phyloP scores from a whole-genome alignment of 2,113 vertebrate species.

The Pteruthius melanotis region DNA sequence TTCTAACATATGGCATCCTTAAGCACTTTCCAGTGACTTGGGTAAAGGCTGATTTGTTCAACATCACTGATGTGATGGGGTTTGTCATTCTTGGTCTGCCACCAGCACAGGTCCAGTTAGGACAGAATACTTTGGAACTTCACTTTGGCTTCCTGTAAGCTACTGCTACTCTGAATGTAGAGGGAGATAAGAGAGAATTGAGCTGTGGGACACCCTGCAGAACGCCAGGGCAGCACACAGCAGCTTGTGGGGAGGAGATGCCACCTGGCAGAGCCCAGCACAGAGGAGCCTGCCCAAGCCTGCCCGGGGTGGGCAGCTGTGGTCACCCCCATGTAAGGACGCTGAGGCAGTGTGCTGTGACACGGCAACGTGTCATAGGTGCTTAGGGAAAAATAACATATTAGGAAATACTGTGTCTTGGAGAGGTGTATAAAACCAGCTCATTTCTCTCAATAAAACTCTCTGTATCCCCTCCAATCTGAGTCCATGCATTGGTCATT shows the following conservation, averaged over 20 bases:
- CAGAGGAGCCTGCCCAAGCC: not conserved
- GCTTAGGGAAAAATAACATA: not conserved
- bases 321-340: not conserved
- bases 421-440: not conserved
- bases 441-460: not conserved
- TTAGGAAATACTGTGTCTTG: not conserved
- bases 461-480: not conserved
- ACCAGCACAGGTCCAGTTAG: not conserved
- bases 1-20: not conserved
- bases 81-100: not conserved
- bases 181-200: not conserved
- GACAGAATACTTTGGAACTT: not conserved
- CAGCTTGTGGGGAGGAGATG: not conserved
- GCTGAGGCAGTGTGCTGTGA: not conserved
- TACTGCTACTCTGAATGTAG: not conserved
- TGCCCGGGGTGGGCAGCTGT: rapidly evolving
- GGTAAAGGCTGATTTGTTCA: not conserved
- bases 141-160: not conserved
- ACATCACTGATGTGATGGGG: not conserved
- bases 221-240: not conserved
- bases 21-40: not conserved
- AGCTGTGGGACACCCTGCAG: not conserved
- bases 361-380: not conserved
- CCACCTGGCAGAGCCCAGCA: not conserved
- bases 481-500: not conserved